Conservation (phyloP, 1,140 invertebrate species). For the Eriocheir sinensis region DNA sequence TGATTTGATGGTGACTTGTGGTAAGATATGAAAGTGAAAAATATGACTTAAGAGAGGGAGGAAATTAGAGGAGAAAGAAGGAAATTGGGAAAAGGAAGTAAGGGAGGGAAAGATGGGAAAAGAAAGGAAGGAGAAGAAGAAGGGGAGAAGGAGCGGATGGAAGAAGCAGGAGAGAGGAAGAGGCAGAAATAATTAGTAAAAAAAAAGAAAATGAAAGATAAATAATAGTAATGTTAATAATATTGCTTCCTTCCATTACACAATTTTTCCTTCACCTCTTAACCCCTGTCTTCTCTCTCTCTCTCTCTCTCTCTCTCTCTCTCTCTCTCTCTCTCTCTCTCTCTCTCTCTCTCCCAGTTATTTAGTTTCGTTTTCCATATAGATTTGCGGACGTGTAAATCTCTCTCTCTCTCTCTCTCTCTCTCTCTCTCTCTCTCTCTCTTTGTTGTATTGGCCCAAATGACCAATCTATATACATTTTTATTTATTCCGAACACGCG, state of each 20-base stretch:
- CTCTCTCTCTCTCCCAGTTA: not conserved
- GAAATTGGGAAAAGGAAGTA: constrained; percentile 1
- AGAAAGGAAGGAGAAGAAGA: not conserved
- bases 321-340: constrained; percentile 35
- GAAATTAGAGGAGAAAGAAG: too few relatives aligned
- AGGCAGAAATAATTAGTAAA: not conserved
- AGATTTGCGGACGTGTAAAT: too few relatives aligned
- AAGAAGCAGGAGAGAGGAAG: not conserved
- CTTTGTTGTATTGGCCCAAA: not conserved
- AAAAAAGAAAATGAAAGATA: not conserved
- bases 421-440: constrained; percentile 5
- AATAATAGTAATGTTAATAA: not conserved
- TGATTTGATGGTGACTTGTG: not conserved
- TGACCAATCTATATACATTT: not conserved
- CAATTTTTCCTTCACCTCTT: not conserved
- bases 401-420: constrained; percentile 17
- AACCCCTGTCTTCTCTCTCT: not conserved
- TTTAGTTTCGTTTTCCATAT: not conserved
- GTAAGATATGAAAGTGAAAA: not conserved
- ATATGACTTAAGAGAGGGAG: too few relatives aligned
- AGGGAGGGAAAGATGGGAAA: not conserved
- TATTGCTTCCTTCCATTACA: not conserved
- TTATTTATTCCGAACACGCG: not conserved
- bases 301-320: constrained; percentile 49
- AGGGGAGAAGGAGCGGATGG: not conserved